Evolutionary conservation across 2,888 invertebrate genomes (phyloP).

Genomic region (Rugalucina vietnamica): DNA sequence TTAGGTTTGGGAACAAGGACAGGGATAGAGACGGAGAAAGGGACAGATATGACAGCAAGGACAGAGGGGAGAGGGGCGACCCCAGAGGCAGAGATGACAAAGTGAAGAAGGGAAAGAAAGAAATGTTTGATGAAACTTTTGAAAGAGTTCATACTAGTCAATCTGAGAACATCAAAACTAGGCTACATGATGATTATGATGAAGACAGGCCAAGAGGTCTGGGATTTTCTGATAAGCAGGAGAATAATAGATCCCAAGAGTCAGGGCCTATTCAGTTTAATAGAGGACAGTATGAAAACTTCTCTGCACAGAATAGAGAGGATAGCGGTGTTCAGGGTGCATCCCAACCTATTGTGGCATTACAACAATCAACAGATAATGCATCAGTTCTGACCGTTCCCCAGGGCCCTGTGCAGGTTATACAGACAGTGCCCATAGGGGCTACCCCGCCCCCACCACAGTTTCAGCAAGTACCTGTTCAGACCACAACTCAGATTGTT

Average conservation of each 20-base stretch:
- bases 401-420: not conserved
- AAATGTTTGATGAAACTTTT: not conserved
- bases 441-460: not conserved
- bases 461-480: not conserved
- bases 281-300: not conserved
- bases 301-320: not conserved
- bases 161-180: not conserved
- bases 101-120: not conserved
- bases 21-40: slow-evolving; percentile 27
- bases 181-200: not conserved
- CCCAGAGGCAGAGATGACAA: not conserved
- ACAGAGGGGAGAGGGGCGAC: slow-evolving; percentile 9
- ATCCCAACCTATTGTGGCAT: not conserved
- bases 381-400: not conserved
- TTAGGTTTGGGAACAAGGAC: slow-evolving; percentile 9
- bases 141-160: not conserved
- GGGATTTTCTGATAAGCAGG: not conserved
- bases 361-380: not conserved
- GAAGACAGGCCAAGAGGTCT: not conserved
- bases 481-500: not conserved
- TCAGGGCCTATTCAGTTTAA: not conserved
- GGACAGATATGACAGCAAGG: slow-evolving; percentile 6
- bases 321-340: not conserved
- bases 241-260: not conserved
- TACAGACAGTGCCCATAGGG: not conserved